Base-by-base conservation (phyloP, 2,888 invertebrate genomes). In the Rhorus exstirpatorius region DNA sequence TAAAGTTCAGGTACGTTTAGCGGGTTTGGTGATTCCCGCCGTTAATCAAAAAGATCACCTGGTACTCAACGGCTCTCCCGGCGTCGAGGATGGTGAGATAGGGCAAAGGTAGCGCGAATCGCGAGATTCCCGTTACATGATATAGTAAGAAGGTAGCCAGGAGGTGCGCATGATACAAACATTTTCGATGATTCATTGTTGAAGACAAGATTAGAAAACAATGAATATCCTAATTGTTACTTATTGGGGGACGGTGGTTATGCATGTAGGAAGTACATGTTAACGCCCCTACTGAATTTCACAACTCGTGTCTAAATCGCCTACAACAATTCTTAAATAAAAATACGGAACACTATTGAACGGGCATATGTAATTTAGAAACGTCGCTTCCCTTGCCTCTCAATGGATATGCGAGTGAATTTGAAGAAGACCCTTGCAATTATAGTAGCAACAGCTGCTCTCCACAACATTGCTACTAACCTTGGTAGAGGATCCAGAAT, bases 131-230 rank as follows among this genome's bases (percentile, higher is more conserved):
- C n/a, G n/a, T n/a, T n/a, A n/a, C n/a, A n/a, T n/a, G n/a, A n/a
- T n/a, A n/a, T n/a, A n/a, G n/a, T n/a, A n/a, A n/a, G n/a, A n/a
- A n/a, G n/a, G n/a, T n/a, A 35, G 38, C 38, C 60, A 17, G 35
- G 38, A 26, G 24, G 26, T 12, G 26, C 26, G 6, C 55, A 55
- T 26, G 55, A 55, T 31, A 71, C 19, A 10, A 72, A 44, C 31
- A 83, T 77, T 49, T 79, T 65, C 63, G 63, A 61, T 26, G 26
- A 46, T 17, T 49, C 49, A 49, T 17, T 31, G 49, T 17, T 49
- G 17, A 46, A 49, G 35, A 8, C 24, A 17, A 26, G 51, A 67
- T 67, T 67, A 10, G 4, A 14, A 12, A 19, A 67, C 35, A 19
- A 49, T 7, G 14, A 67, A 31, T 19, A 49, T 14, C 0, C 14